Evolutionary conservation across 2,113 vertebrate genomes (phyloP).

Genomic region (Eptesicus fuscus): DNA sequence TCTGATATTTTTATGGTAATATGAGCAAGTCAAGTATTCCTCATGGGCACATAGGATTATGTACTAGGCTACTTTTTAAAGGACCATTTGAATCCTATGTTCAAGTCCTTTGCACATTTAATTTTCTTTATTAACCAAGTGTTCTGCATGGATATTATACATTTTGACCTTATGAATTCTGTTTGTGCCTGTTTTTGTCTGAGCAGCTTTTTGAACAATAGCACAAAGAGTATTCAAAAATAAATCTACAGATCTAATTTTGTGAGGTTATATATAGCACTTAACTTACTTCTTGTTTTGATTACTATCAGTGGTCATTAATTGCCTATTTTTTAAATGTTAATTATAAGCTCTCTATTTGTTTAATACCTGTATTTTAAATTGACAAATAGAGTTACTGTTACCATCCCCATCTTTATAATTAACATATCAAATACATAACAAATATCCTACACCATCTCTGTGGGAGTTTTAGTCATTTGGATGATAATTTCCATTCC

Average conservation of each 20-base stretch:
- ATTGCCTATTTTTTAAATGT: slow-evolving; percentile 6
- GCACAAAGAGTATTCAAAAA: slow-evolving; percentile 20
- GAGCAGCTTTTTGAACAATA: background rate
- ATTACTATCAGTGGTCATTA: slow-evolving; percentile 32
- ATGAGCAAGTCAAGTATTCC: background rate
- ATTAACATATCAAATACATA: slow-evolving; percentile 73
- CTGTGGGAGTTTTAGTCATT: slow-evolving; percentile 74
- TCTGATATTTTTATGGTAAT: slow-evolving; percentile 23
- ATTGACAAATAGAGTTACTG: slow-evolving; percentile 48
- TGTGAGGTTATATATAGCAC: background rate
- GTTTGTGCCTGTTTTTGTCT: slow-evolving; percentile 16
- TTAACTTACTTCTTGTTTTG: slow-evolving; percentile 15
- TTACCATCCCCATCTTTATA: slow-evolving; percentile 65
- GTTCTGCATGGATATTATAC: slow-evolving; percentile 10
- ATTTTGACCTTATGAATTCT: slow-evolving; percentile 42
- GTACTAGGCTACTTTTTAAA: slow-evolving; percentile 13
- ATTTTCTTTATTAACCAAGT: slow-evolving; percentile 51
- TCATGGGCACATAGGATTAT: slow-evolving; percentile 6
- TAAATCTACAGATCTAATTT: slow-evolving; percentile 22
- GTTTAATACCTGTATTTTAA: slow-evolving; percentile 59
- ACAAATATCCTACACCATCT: slow-evolving; percentile 73
- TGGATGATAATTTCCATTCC: slow-evolving; percentile 69
- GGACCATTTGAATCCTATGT: slow-evolving; percentile 22
- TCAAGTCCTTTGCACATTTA: slow-evolving; percentile 24
- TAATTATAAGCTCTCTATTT: background rate